These are phyloP conservation scores for Hypothenemus hampei DNA, from an alignment of 1,140 invertebrate genomes.

Conservation along the genomic window DNA sequence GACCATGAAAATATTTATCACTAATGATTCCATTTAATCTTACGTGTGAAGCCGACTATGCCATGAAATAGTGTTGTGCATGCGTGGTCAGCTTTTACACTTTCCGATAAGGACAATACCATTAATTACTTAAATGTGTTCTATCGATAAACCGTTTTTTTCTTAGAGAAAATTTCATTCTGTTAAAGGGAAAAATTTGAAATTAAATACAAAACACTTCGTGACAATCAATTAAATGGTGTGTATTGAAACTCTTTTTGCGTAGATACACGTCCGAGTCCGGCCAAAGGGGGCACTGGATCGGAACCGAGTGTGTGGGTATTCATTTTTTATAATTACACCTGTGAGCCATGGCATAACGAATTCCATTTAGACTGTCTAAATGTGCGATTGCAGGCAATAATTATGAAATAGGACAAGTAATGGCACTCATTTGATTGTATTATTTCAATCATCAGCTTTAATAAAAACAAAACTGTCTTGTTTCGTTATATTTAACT, in stretches of 20 bases:
- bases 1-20: conserved; percentile 26
- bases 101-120: background rate
- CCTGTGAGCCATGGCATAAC: conserved; percentile 6
- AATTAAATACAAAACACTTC: no score
- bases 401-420: no score
- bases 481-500: no score
- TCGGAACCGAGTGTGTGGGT: conserved; percentile 17
- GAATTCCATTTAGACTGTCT: background rate
- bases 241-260: conserved; percentile 4
- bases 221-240: conserved; percentile 9
- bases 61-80: conserved; percentile 9
- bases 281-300: conserved; percentile 10
- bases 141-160: background rate
- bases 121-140: background rate
- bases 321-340: conserved; percentile 15
- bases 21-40: conserved; percentile 25
- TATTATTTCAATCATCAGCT: no score
- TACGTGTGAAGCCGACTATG: conserved; percentile 23
- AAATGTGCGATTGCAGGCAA: no score
- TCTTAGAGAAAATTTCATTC: background rate
- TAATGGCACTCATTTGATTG: no score
- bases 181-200: background rate
- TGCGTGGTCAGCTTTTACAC: conserved; percentile 15
- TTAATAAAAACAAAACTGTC: no score
- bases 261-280: conserved; percentile 8